A percentile compares a stretch with the other conserved stretches of the same genome.
Evolutionary conservation across 92 coral and sea anemone species (phyloP).

Genomic region (Umimayanthus chanpuru): DNA sequence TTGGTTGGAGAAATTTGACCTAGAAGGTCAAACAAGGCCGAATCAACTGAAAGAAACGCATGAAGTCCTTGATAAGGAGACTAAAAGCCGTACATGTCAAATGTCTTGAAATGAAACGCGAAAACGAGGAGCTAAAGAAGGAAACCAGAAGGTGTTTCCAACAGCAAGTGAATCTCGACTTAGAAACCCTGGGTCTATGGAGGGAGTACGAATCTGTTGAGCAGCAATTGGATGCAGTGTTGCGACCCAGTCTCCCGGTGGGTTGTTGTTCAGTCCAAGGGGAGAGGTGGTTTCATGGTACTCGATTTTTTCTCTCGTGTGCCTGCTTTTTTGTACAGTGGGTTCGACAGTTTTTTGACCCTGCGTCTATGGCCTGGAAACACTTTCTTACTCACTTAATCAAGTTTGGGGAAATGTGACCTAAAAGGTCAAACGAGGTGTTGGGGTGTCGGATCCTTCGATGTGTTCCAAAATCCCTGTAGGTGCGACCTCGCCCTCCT

Average conservation of each 20-base stretch:
- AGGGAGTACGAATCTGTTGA: too few relatives aligned
- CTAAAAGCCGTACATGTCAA: too few relatives aligned
- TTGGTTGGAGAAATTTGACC: constrained; percentile 17
- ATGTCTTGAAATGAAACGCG: too few relatives aligned
- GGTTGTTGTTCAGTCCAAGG: background rate
- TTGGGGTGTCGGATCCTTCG: background rate
- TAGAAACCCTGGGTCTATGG: too few relatives aligned
- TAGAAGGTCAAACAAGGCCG: too few relatives aligned
- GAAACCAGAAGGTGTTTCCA: too few relatives aligned
- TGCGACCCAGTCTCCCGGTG: background rate
- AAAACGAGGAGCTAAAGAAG: background rate
- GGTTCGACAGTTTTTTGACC: background rate
- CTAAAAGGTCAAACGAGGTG: background rate
- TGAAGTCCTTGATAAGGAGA: too few relatives aligned
- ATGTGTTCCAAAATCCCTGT: background rate
- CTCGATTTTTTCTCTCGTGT: background rate
- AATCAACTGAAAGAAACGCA: too few relatives aligned
- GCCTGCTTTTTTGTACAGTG: background rate
- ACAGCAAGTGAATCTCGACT: too few relatives aligned
- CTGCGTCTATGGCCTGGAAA: background rate
- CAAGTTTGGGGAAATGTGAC: too few relatives aligned
- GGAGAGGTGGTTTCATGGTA: constrained; percentile 19
- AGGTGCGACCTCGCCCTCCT: background rate
- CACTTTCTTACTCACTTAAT: background rate
- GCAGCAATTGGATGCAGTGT: too few relatives aligned